Conservation (phyloP, 2,888 invertebrate genomes). For the Osedax frankpressi region DNA sequence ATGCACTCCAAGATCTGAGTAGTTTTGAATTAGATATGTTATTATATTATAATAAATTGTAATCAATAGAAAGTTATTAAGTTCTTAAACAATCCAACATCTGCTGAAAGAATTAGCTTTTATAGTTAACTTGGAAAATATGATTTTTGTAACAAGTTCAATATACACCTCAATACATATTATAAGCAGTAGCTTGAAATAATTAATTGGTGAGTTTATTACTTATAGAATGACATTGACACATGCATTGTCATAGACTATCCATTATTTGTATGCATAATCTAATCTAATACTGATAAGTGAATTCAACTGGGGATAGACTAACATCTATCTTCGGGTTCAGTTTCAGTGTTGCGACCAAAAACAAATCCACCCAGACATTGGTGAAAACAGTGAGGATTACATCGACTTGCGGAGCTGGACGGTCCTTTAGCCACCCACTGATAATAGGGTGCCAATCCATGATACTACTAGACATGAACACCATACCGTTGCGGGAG, state of each 20-base stretch:
- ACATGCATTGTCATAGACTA: no score
- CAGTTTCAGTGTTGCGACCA: slow-evolving; percentile 73
- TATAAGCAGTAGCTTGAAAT: no score
- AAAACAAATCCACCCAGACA: slow-evolving; percentile 61
- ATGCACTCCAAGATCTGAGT: slow-evolving; percentile 72
- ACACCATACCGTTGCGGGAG: slow-evolving; percentile 51
- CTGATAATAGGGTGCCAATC: slow-evolving; percentile 81
- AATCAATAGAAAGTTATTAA: not conserved
- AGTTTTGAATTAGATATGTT: not conserved
- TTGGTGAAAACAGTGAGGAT: slow-evolving; percentile 61
- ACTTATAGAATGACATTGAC: no score
- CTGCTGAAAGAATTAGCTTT: not conserved
- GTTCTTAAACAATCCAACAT: not conserved
- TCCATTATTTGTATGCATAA: no score
- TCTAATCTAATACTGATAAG: no score
- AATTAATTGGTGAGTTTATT: no score
- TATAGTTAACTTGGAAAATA: no score
- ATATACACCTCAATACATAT: no score
- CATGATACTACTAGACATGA: slow-evolving; percentile 88
- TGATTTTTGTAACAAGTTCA: no score
- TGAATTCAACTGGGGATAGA: no score
- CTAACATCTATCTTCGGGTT: slow-evolving; percentile 58
- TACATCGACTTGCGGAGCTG: slow-evolving; percentile 47
- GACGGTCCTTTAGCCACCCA: slow-evolving; percentile 37
- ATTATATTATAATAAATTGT: slow-evolving; percentile 15